A percentile compares a stretch with the other conserved stretches of the same genome.
Conservation (phyloP, 1,140 invertebrate species). For the Drosophila biarmipes region DNA sequence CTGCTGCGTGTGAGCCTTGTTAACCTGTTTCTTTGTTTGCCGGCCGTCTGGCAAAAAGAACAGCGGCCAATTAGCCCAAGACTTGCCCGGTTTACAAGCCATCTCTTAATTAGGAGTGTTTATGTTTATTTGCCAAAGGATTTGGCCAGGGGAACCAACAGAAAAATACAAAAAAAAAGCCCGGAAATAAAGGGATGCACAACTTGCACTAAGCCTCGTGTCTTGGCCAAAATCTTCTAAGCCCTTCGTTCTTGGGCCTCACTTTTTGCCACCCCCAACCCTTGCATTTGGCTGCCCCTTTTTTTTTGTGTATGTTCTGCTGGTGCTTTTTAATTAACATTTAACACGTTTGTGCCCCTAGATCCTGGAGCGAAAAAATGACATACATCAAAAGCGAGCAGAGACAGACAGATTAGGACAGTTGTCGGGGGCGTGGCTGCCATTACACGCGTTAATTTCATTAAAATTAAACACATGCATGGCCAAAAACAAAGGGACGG, state of each 20-base stretch:
- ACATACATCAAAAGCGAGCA: constrained; percentile 69
- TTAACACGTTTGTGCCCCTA: constrained; percentile 64
- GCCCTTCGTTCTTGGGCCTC: constrained; percentile 5
- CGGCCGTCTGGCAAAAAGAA: constrained; percentile 63
- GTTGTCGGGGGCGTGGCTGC: constrained; percentile 52
- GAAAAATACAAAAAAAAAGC: constrained; percentile 9
- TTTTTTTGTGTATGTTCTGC: constrained; percentile 1
- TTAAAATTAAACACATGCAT: constrained; percentile 82
- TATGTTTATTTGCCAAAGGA: constrained; percentile 58
- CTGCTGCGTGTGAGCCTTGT: constrained; percentile 37
- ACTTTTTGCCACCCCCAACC: background rate
- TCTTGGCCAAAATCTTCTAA: constrained; percentile 62
- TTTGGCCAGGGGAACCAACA: constrained; percentile 7
- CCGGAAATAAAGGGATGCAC: constrained; percentile 16
- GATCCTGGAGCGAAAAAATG: constrained; percentile 41
- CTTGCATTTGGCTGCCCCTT: background rate
- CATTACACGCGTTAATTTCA: constrained; percentile 81
- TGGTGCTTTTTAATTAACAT: constrained; percentile 78
- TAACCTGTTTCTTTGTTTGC: constrained; percentile 59
- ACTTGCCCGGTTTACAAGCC: constrained; percentile 21
- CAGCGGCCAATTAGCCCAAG: constrained; percentile 70
- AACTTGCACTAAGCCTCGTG: constrained; percentile 37
- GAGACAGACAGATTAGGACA: constrained; percentile 54
- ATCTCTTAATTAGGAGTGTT: constrained; percentile 74
- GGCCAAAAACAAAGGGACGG: constrained; percentile 72